Evolutionary conservation across 2,888 invertebrate genomes (phyloP), one percentile per base, ranked within the genome.

Genomic region (Drosophila acutilabella): DNA sequence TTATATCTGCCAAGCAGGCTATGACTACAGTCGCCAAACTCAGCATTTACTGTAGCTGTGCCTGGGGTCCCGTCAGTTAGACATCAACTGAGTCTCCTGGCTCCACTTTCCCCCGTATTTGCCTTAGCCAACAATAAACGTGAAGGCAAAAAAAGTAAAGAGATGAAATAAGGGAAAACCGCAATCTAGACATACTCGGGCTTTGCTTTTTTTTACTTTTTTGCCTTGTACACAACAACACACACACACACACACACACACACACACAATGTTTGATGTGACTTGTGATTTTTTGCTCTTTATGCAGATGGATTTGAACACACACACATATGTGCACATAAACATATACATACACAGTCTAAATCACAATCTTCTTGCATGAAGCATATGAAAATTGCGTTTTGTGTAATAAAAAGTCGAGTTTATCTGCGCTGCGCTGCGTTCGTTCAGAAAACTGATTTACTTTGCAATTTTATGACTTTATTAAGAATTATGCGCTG

Each of bases 401-500:
- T 77, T 81, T 74, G 74, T 33, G 77, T 81, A 78, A 84, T 81
- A 78, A 81, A 79, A 81, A 81, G 71, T 64, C 58, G 77, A 79
- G 77, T 77, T 81, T 84, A 83, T 80, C 78, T 73, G 71, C 71
- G 69, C 78, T 73, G 71, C 71, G 69, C 56, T 71, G 72, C 66
- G 68, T 72, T 74, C 60, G 69, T 64, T 68, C 60, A 74, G 73
- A 75, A 80, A 80, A 80, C 79, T 83, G 82, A 84, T 80, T 79
- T 80, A 74, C 82, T 84, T 79, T 75, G 73, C 73, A 77, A 84
- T 84, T 81, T 82, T 84, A 79, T 69, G 78, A 78, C 81, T 81
- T 78, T 84, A 81, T 84, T 82, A 84, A 82, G 82, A 84, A 78
- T 84, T 82, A 84, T 83, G 76, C 68, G 76, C 71, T 81, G 80